Conservation (phyloP, 2,888 invertebrate species). For the Eristalis arbustorum region DNA sequence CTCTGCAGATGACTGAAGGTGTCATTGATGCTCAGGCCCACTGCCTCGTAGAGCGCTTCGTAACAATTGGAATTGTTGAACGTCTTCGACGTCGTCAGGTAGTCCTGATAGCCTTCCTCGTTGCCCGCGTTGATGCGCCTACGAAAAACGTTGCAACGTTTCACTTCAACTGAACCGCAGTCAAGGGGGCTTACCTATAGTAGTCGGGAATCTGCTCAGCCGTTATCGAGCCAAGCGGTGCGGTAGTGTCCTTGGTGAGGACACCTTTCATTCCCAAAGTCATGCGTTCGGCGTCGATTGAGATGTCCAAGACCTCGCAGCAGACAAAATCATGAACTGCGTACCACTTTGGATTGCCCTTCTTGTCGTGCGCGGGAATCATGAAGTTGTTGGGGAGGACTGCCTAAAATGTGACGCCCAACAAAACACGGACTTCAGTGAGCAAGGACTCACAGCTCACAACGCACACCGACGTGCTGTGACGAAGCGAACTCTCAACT, state of each 20-base stretch:
- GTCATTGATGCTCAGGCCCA: constrained; percentile 79
- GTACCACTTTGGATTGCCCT: constrained; percentile 88
- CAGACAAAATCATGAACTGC: constrained; percentile 91
- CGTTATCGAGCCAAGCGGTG: constrained; percentile 91
- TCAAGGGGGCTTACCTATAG: constrained; percentile 87
- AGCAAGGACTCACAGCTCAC: not conserved
- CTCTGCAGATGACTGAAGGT: constrained; percentile 76
- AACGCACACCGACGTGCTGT: not conserved
- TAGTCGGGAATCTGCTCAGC: constrained; percentile 89
- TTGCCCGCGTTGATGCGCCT: constrained; percentile 40
- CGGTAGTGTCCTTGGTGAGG: constrained; percentile 86
- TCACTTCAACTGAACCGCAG: not conserved
- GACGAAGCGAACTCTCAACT: constrained; percentile 33
- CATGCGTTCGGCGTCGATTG: constrained; percentile 92
- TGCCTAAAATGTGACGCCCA: constrained; percentile 64
- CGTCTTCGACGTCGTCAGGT: constrained; percentile 90
- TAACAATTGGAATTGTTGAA: constrained; percentile 95
- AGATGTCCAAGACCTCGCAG: constrained; percentile 93
- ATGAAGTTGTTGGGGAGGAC: constrained; percentile 63
- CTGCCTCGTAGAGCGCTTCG: constrained; percentile 89
- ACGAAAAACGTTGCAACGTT: not conserved
- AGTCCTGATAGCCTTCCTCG: constrained; percentile 79
- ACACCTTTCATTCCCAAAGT: constrained; percentile 92
- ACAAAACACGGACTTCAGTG: not conserved
- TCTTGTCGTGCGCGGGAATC: constrained; percentile 86